Base-by-base conservation (phyloP, 1,140 invertebrate genomes). In the Orius insidiosus region DNA sequence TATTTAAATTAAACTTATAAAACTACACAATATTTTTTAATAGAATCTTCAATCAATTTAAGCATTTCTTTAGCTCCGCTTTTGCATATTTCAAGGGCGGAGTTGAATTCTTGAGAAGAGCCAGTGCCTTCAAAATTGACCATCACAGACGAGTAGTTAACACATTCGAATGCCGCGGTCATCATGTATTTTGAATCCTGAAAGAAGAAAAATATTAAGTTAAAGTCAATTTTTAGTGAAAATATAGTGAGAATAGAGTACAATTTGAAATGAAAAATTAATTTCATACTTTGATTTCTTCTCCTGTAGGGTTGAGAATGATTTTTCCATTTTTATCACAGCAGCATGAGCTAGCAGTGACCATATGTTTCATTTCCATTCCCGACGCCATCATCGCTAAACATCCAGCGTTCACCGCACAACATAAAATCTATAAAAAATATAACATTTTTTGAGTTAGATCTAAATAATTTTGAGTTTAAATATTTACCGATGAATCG, bases 351-450 rank as follows among this genome's bases (percentile, higher is more conserved):
- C 84, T 69, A 0, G 80, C 80, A n/a, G 80, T 84, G 52, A 89
- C 72, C 24, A 79, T 70, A 58, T 71, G 81, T 50, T 78, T 78
- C 75, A 93, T 78, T 9, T 78, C 68, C 10, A 90, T 60, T 16
- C 84, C 78, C 1, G 83, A 75, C 63, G 86, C 79, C 5, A 90
- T 67, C 31, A 90, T 61, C 0, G 85, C 82, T 16, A 90, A 60
- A 60, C 80, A 88, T 0, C 72, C 67, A 36, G 80, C 75, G 68
- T 92, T 93, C n/a, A 90, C 65, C 24, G 74, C 71, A 64, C 80
- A 83, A 0, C 84, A 73, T 35, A 89, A 60, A 4, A 85, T 57
- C 82, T 87, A n/a, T n/a, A n/a, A 24, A 13, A 13, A n/a, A 42
- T 11, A n/a, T 11, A 15, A 41, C 30, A 19, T 37, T 40, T n/a